Evolutionary conservation across 2,888 invertebrate species (phyloP), one percentile per base, ranked within the genome.

Genomic region (Drosophila tripunctata): DNA sequence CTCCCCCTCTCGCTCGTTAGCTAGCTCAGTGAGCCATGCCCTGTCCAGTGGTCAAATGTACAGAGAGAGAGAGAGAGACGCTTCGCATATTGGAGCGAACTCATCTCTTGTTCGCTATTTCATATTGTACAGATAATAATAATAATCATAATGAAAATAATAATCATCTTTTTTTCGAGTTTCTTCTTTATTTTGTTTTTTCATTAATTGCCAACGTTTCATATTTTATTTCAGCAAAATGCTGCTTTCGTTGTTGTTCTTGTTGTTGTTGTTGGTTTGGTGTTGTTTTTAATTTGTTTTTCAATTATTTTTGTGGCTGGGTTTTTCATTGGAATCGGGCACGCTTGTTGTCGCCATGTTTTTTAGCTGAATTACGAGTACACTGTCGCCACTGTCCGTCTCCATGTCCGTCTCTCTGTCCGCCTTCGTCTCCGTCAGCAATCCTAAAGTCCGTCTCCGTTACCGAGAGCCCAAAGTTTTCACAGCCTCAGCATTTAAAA

Each of bases 311-410:
- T 74, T 80, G 75, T 85, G 86, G 75, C 72, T 78, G 62, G 17
- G 48, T 63, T 71, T 78, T 83, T 73, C 78, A 75, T 70, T 77
- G 79, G 77, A 82, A 83, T 69, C 75, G 67, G 67, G 75, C 76
- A 71, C 82, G 85, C 86, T 87, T 78, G 86, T 85, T 85, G 86
- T 85, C 82, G 87, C 87, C 85, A 87, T 82, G 85, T 67, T 85
- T 79, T 71, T 75, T 75, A 63, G 68, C 75, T 72, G 71, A 74
- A 63, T 65, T 73, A 72, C 62, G 60, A 67, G 48, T 48, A 35
- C 38, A 15, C 43, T 66, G 56, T 69, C 57, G 51, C 61, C 38
- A 22, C 8, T 17, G 19, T 41, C 22, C 22, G 22, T 7, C n/a
- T 2, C 8, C 10, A 15, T 35, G 27, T 24, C 51, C 14, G 7